phyloP scores from a whole-genome alignment of 2,113 vertebrate genomes.

The Arothron firmamentum region DNA sequence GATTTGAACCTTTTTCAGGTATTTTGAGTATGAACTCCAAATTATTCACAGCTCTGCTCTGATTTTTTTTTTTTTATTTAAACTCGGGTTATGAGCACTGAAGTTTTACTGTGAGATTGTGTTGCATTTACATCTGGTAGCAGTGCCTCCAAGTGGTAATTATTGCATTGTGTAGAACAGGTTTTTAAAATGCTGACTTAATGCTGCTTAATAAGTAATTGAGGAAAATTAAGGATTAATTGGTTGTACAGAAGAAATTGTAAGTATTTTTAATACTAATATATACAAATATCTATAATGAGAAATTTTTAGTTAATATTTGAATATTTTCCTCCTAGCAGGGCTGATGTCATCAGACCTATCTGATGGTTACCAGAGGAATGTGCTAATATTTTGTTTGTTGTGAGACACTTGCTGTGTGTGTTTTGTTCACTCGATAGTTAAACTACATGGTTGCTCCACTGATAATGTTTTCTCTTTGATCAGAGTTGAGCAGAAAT shows the following conservation, averaged over 20 bases:
- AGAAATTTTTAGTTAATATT: no score
- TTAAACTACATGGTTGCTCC: slow-evolving; percentile 19
- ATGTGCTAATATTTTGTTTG: slow-evolving; percentile 1
- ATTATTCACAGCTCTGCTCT: background rate
- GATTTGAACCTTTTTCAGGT: background rate
- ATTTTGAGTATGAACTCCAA: background rate
- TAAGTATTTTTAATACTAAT: no score
- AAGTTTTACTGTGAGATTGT: background rate
- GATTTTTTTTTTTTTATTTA: background rate
- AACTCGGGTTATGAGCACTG: background rate
- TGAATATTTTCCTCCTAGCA: no score
- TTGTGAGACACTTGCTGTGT: slow-evolving; percentile 15
- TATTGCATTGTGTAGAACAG: no score
- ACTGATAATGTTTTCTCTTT: slow-evolving; percentile 25
- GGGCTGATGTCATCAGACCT: no score
- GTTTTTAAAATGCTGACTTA: no score
- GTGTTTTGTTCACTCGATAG: slow-evolving; percentile 29
- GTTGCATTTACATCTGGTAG: background rate
- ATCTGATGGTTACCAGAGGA: no score
- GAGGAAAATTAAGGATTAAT: no score
- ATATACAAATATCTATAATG: no score
- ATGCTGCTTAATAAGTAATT: no score
- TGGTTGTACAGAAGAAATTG: no score
- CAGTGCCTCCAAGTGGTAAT: background rate
- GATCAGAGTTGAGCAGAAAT: slow-evolving; percentile 10